Evolutionary conservation across 2,797 vertebrate species (phyloP).

Genomic region (Erpetoichthys calabaricus): DNA sequence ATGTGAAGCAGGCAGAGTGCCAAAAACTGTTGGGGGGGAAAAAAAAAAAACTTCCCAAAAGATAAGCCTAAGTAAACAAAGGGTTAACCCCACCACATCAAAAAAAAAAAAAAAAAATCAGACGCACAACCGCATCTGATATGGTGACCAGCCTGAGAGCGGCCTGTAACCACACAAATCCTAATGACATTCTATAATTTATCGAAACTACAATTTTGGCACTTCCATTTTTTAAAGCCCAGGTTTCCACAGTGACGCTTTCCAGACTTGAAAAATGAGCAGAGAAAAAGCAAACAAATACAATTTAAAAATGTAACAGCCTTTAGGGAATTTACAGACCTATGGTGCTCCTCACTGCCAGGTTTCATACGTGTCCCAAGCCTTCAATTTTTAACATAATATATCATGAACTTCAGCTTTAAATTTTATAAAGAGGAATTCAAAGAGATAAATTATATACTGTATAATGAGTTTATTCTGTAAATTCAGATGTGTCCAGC

Average conservation of each 20-base stretch:
- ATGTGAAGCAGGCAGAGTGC: too few species aligned
- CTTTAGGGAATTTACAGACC: conserved; percentile 5
- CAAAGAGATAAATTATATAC: too few species aligned
- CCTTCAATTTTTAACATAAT: too few species aligned
- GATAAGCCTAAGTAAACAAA: too few species aligned
- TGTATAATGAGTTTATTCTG: too few species aligned
- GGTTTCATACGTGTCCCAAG: too few species aligned
- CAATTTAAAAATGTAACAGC: conserved; percentile 11
- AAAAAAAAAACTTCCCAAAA: too few species aligned
- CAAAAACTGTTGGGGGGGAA: too few species aligned
- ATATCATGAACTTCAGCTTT: too few species aligned
- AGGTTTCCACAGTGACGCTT: conserved; percentile 7
- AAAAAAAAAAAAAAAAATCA: neutral
- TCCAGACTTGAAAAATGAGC: conserved; percentile 12
- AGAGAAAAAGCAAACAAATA: conserved; percentile 8
- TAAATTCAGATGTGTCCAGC: too few species aligned
- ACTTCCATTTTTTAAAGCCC: conserved; percentile 17
- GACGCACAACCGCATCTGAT: neutral
- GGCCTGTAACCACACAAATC: conserved; percentile 12
- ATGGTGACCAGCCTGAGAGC: conserved; percentile 9
- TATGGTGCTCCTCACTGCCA: too few species aligned
- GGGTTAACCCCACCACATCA: neutral
- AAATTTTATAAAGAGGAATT: too few species aligned
- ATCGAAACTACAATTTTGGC: conserved; percentile 13
- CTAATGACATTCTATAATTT: conserved; percentile 11